Percentiles rank a stretch among this genome's conserved stretches.
Conservation (phyloP, 1,140 invertebrate species). For the Bombus superbus region DNA sequence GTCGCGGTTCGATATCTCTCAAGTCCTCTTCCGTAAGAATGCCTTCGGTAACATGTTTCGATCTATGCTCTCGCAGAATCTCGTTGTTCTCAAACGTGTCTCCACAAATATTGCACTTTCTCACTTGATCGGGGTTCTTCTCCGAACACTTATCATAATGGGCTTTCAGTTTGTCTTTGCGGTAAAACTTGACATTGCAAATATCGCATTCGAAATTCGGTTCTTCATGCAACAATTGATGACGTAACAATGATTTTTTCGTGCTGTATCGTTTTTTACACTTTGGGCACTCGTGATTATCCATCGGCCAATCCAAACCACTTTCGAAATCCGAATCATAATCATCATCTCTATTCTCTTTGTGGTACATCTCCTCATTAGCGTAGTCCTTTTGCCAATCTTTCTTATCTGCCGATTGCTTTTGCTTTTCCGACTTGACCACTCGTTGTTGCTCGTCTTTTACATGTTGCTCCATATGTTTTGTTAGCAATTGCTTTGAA, state of each 20-base stretch:
- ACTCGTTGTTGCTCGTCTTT: slow-evolving; percentile 71
- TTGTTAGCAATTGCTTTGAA: slow-evolving; percentile 76
- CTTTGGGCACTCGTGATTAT: slow-evolving; percentile 79
- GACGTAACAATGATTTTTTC: slow-evolving; percentile 79
- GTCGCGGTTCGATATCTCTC: slow-evolving; percentile 77
- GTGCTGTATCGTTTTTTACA: slow-evolving; percentile 81
- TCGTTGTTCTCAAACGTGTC: slow-evolving; percentile 82
- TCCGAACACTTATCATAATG: slow-evolving; percentile 82
- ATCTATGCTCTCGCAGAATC: slow-evolving; percentile 76
- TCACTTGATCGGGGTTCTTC: slow-evolving; percentile 81
- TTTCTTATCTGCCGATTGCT: slow-evolving; percentile 45
- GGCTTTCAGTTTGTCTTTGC: slow-evolving; percentile 81
- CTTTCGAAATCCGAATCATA: slow-evolving; percentile 78
- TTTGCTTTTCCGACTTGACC: slow-evolving; percentile 52
- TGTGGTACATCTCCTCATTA: slow-evolving; percentile 21
- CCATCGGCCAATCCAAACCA: slow-evolving; percentile 80
- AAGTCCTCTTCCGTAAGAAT: slow-evolving; percentile 80
- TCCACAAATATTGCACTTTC: slow-evolving; percentile 81
- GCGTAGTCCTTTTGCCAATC: slow-evolving; percentile 33
- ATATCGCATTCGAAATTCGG: slow-evolving; percentile 82
- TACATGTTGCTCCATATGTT: slow-evolving; percentile 78
- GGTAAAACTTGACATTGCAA: slow-evolving; percentile 81
- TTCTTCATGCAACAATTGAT: slow-evolving; percentile 80
- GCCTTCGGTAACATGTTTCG: slow-evolving; percentile 80
- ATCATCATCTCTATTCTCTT: slow-evolving; percentile 71